Percentiles rank a stretch among this genome's conserved stretches.
These are phyloP conservation scores for Dromas ardeola DNA, from an alignment of 2,113 vertebrate genomes.

Conservation along the genomic window DNA sequence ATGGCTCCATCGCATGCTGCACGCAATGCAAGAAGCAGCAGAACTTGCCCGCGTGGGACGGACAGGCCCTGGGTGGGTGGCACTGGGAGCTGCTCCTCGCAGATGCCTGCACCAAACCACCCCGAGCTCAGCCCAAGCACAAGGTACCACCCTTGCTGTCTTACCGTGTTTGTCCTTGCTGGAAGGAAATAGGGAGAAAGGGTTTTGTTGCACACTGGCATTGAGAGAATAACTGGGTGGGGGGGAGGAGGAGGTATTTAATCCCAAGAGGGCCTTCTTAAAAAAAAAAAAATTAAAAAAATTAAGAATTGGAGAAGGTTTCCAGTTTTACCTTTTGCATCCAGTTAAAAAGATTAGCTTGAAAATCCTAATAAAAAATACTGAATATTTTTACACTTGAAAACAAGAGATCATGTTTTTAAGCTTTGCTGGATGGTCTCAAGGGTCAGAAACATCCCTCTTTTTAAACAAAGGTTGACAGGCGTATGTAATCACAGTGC, in stretches of 20 bases:
- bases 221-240: background rate
- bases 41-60: accelerated
- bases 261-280: background rate
- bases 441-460: background rate
- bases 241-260: background rate
- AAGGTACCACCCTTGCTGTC: accelerated
- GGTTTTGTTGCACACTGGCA: accelerated
- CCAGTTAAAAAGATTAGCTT: background rate
- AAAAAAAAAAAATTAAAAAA: background rate
- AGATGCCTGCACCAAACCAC: background rate
- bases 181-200: background rate
- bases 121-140: background rate
- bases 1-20: background rate
- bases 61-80: accelerated
- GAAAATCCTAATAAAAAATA: background rate
- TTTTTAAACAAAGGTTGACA: background rate
- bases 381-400: background rate
- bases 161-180: background rate
- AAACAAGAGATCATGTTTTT: background rate
- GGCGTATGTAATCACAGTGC: background rate
- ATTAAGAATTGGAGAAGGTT: background rate
- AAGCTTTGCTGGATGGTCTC: background rate
- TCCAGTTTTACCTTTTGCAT: background rate
- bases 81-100: background rate
- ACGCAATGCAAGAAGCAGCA: accelerated